Evolutionary conservation across 1,140 invertebrate species (phyloP), one percentile per base, ranked within the genome.

Genomic region (Artemia franciscana): DNA sequence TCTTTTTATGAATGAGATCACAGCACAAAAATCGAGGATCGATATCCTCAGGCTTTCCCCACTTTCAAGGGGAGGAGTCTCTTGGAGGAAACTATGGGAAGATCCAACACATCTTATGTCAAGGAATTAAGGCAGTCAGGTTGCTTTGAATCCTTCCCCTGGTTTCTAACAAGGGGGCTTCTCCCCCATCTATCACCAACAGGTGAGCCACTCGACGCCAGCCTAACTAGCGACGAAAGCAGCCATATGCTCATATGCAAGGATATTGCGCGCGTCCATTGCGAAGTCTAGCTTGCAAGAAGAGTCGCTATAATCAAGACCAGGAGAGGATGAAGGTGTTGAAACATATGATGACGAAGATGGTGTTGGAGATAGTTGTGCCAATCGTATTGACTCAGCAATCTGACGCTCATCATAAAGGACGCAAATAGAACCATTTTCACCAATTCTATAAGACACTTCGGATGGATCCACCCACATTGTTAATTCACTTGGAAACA

Each of bases 401-500:
- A 62, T 57, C 18, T 61, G 63, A n/a, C 62, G 61, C 26, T 65
- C 68, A 62, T 80, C 78, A 67, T 79, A 81, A 0, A 82, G 68
- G 3, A 81, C 77, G 62, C 81, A 82, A 61, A 83, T 82, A 64
- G 80, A 82, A n/a, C 82, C 82, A 66, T 83, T 81, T 69, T 84
- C 82, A 7, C 82, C 81, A 67, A 84, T 82, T 51, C 82, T 71
- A 68, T 82, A 84, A 0, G 78, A 80, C 2, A 84, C 82, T 65
- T 83, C 80, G 57, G 72, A 68, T 3, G 82, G 82, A 68, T 84
- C 82, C 64, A 84, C 79, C 82, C 82, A 84, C 74, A 84, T 77
- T 3, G 82, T 83, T 0, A 83, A 73, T 71, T 83, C 81, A 62
- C 72, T 73, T 0, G 82, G 82, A 39, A 83, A 79, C n/a, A 80